Evolutionary conservation across 1,140 invertebrate species (phyloP).

Genomic region (Contarinia nasturtii): DNA sequence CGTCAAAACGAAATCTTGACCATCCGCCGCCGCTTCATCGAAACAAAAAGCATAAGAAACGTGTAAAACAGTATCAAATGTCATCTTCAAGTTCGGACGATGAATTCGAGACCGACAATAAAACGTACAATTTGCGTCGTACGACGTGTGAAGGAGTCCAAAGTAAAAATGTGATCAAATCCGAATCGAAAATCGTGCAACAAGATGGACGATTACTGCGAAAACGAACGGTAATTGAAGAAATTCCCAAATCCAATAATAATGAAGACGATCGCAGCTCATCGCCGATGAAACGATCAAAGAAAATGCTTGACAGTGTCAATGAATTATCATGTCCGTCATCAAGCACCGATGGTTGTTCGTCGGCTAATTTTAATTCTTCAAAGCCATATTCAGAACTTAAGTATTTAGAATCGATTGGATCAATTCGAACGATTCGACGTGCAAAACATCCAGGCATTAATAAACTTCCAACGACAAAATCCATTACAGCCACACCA

Average conservation of each 20-base stretch:
- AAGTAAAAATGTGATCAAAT: background rate
- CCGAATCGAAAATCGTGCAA: background rate
- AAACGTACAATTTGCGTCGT: background rate
- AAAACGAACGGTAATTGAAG: background rate
- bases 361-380: background rate
- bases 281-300: background rate
- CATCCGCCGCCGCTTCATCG: too few relatives aligned
- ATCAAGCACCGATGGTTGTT: background rate
- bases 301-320: background rate
- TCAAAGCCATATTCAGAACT: background rate
- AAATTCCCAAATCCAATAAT: background rate
- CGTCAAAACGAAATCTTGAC: too few relatives aligned
- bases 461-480: background rate
- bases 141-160: background rate
- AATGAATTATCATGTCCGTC: background rate
- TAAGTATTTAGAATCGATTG: slow-evolving; percentile 1
- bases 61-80: background rate
- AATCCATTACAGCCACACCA: background rate
- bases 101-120: background rate
- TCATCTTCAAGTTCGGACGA: background rate
- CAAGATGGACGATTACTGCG: background rate
- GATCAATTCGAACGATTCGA: background rate
- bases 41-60: background rate
- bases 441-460: background rate
- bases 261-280: background rate